Conservation (phyloP, 2,113 vertebrate species). For the Haliaeetus leucogaster region DNA sequence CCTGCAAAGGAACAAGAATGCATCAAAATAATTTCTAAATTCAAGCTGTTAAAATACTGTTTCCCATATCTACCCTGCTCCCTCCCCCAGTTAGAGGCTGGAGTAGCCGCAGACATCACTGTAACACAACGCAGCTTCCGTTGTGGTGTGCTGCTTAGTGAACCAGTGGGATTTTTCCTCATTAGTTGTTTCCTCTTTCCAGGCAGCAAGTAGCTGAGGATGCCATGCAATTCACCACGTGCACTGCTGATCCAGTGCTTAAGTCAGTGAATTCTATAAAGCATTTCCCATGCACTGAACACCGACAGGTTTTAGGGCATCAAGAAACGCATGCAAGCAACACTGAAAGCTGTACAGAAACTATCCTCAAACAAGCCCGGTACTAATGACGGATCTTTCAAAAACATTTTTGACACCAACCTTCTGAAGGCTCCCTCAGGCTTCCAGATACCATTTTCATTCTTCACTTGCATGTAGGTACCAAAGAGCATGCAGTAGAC, state of each 20-base stretch:
- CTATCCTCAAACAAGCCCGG: not conserved
- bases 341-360: not conserved
- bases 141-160: not conserved
- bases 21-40: not conserved
- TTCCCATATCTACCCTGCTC: not conserved
- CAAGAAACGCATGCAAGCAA: rapidly evolving
- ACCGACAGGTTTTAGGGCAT: not conserved
- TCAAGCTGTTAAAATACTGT: not conserved
- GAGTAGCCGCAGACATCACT: not conserved
- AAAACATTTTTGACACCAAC: constrained; percentile 50
- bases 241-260: not conserved
- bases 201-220: not conserved
- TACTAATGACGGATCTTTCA: not conserved
- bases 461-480: constrained; percentile 87
- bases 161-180: not conserved
- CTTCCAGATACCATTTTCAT: constrained; percentile 83
- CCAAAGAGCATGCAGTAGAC: constrained; percentile 93
- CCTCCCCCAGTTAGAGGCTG: not conserved
- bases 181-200: not conserved
- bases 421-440: constrained; percentile 84
- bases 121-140: rapidly evolving
- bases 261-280: not conserved
- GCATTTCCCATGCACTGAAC: not conserved
- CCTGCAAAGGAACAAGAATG: constrained; percentile 52
- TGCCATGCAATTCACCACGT: rapidly evolving